These are phyloP conservation scores for Hirudinaria manillensis DNA, from an alignment of 2,888 invertebrate species.

Conservation along the genomic window DNA sequence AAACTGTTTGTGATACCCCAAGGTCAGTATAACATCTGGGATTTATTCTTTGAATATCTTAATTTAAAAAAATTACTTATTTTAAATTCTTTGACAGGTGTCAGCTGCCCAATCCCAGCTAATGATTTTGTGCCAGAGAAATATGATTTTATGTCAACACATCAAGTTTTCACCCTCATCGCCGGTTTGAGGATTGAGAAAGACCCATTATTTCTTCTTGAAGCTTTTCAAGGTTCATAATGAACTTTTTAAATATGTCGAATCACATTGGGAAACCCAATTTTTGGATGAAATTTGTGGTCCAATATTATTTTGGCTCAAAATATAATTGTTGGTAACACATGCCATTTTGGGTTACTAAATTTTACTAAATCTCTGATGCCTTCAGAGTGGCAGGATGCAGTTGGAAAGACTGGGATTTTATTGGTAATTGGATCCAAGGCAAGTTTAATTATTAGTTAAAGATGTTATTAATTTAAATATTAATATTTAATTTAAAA, in stretches of 20 bases:
- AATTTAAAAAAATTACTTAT: not conserved
- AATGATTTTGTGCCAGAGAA: not conserved
- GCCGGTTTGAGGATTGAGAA: slow-evolving; percentile 26
- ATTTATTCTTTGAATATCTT: too few relatives aligned
- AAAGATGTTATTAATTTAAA: not conserved
- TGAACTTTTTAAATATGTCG: not conserved
- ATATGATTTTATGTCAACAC: not conserved
- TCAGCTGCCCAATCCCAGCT: not conserved
- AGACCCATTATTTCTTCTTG: slow-evolving; percentile 20
- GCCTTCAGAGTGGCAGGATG: slow-evolving; percentile 16
- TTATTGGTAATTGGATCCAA: slow-evolving; percentile 10
- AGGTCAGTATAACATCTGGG: not conserved
- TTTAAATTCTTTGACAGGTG: not conserved
- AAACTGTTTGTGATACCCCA: not conserved
- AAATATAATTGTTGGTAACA: not conserved
- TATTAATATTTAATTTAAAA: too few relatives aligned
- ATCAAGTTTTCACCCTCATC: not conserved
- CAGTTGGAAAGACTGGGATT: not conserved
- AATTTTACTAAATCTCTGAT: not conserved
- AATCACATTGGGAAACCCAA: too few relatives aligned
- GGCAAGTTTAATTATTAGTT: not conserved
- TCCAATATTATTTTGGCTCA: too few relatives aligned
- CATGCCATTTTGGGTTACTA: not conserved
- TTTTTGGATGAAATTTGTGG: too few relatives aligned
- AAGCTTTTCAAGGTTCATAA: slow-evolving; percentile 21